Evolutionary conservation across 2,888 invertebrate genomes (phyloP), one percentile per base, ranked within the genome.

Genomic region (Melanchra persicariae): DNA sequence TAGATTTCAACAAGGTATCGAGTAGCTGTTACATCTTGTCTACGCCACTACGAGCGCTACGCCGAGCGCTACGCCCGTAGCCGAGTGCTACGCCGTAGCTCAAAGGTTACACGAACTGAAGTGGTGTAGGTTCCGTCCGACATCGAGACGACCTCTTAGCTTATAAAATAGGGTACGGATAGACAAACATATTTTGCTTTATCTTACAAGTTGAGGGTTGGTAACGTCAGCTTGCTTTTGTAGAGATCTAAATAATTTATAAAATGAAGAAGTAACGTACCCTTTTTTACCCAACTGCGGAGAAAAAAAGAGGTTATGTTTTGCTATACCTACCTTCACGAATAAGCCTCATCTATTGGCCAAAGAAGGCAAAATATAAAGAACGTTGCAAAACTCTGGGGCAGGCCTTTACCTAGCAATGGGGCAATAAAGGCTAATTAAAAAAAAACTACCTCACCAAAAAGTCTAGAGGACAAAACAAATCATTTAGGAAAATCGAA

Each of bases 31-130:
- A 45, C 40, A 51, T 74, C 63, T 52, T 79, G 65, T 59, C 51
- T 64, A 65, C 64, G 60, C 64, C 12, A n/a, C n/a, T n/a, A n/a
- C n/a, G 9, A n/a, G 30, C 52, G 57, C 75, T 77, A 69, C 67
- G n/a, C n/a, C n/a, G 45, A 40, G 40, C 40, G 40, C 40, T 40
- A 40, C 40, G 40, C 40, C 49, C 67, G 67, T 74, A 83, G 83
- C 45, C 6, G n/a, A 19, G 52, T 15, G 77, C 77, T 78, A 76
- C 77, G 64, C 30, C 70, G 64, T 71, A 72, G 76, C 84, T 74
- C 59, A 67, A 68, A 62, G 52, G 66, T 70, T 58, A 79, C 81
- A 79, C 47, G 51, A 61, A 61, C 51, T 63, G 69, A 69, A 74
- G 77, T 74, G 70, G 61, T 78, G 70, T 62, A 67, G 59, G 63